Evolutionary conservation across 2,113 vertebrate species (phyloP), one percentile per base, ranked within the genome.

Genomic region (Acanthisitta chloris): DNA sequence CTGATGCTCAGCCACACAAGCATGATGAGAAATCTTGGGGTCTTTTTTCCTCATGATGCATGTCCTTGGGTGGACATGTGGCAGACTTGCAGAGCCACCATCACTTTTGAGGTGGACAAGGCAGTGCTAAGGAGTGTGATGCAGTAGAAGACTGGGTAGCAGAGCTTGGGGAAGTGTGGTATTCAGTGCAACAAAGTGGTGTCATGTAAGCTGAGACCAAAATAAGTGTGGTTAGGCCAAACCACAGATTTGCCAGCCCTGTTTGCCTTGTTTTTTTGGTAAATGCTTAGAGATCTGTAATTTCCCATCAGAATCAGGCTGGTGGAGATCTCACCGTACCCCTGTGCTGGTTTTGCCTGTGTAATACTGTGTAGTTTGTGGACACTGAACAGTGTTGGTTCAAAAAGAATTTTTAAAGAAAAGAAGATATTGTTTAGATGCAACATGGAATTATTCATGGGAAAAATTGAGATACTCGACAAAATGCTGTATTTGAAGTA

Each of bases 301-400:
- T 59, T 88, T 38, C 5, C 5, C 43, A 34, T 12, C 28, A 25
- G 17, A 72, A 49, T 17, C 9, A 64, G 58, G 26, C 48, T 58
- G 25, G 17, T 48, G n/a, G 43, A 54, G 29, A 59, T 58, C 34
- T 59, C 4, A 14, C 29, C 0, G 0, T 29, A 40, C 10, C 6
- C 79, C 24, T 1, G 0, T 11, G 13, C 42, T 74, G 19, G 4
- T 69, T 92, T 81, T 61, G 18, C 31, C 11, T 43, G 6, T 57
- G 31, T 58, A 40, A 45, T 42, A 10, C 2, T 61, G 59, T 7
- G 24, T 26, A 78, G 58, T 42, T 59, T 33, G 7, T 48, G 42
- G 36, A 40, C 12, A 25, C 31, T 9, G 38, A 62, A 33, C 8
- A 57, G 5, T 34, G 8, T 10, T 57, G 26, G 23, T 88, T 5